Percentiles rank a stretch among this genome's conserved stretches.
phyloP scores from a whole-genome alignment of 2,113 vertebrate genomes.

The Arizona elegans region DNA sequence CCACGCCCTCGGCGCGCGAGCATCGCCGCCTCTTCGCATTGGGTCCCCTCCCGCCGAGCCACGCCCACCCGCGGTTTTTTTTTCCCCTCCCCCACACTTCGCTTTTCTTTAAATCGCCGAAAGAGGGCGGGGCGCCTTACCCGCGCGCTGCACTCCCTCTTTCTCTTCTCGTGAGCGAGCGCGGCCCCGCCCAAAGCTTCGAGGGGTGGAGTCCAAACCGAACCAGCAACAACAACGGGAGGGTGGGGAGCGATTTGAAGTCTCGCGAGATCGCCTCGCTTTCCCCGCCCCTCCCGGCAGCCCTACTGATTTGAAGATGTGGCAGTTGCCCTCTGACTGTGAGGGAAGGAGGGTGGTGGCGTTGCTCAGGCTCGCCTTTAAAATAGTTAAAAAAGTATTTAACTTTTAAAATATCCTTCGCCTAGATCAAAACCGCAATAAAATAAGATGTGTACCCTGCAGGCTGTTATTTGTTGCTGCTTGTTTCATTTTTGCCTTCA shows the following conservation, averaged over 20 bases:
- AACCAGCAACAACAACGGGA: neutral
- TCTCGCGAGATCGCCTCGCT: neutral
- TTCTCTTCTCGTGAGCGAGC: neutral
- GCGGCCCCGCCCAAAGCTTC: neutral
- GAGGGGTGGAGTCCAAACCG: neutral
- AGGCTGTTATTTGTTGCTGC: neutral
- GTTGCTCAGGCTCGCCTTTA: neutral
- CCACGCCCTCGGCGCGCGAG: neutral
- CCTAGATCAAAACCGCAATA: neutral
- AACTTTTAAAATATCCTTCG: neutral
- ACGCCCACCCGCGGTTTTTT: neutral
- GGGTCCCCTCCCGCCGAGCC: rapidly evolving
- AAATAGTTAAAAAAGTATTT: neutral
- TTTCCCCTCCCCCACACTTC: no score
- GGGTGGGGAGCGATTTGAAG: no score
- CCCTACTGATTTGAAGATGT: neutral
- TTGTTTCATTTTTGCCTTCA: neutral
- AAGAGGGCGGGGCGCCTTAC: rapidly evolving
- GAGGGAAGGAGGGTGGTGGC: rapidly evolving
- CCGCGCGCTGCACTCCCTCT: neutral
- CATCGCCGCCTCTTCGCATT: neutral
- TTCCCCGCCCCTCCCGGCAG: no score
- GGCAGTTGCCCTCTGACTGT: neutral
- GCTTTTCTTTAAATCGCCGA: neutral
- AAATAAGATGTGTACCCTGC: neutral